Evolutionary conservation across 2,888 invertebrate genomes (phyloP), one percentile per base, ranked within the genome.

Genomic region (Epirrita christyi): DNA sequence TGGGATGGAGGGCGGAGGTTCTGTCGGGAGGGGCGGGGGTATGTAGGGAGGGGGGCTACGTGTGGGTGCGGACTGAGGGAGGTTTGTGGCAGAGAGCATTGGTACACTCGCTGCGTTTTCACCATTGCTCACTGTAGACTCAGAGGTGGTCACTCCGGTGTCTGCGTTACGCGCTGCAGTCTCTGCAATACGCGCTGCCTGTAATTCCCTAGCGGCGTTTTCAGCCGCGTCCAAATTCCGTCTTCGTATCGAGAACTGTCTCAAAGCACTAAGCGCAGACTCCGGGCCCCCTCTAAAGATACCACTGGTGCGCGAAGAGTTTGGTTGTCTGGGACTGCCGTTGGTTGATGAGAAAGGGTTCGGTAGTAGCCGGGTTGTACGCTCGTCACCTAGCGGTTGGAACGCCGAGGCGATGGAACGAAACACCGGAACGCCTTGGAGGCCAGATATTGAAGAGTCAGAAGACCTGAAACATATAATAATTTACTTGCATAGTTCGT

Each of bases 401-500:
- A 91, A 92, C 36, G 91, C 90, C 6, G 91, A 92, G 6, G 86
- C 77, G 60, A 85, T 76, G 7, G 89, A 87, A 38, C 88, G 86
- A 64, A 90, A 86, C 28, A 54, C 46, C 6, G 59, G 55, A 15
- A 46, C 32, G 9, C 34, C 14, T 10, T 38, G 53, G 7, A 49
- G 15, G n/a, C 37, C 55, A 11, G 51, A 36, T 36, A 9, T 41
- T 29, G 55, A 14, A n/a, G 55, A 10, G 13, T 50, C 50, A 10
- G n/a, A 27, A 27, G 55, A 15, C 21, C 55, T 56, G 45, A 13
- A 56, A 56, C 15, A 11, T 43, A 27, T 42, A 21, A 9, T 10
- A 41, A 21, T 21, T 21, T 21, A 21, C 21, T 21, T 21, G 21
- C 21, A 2, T 4, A 4, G 21, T 21, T 21, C 21, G 21, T 21